phyloP scores from a whole-genome alignment of 2,797 vertebrate species.

The Coilia nasus region DNA sequence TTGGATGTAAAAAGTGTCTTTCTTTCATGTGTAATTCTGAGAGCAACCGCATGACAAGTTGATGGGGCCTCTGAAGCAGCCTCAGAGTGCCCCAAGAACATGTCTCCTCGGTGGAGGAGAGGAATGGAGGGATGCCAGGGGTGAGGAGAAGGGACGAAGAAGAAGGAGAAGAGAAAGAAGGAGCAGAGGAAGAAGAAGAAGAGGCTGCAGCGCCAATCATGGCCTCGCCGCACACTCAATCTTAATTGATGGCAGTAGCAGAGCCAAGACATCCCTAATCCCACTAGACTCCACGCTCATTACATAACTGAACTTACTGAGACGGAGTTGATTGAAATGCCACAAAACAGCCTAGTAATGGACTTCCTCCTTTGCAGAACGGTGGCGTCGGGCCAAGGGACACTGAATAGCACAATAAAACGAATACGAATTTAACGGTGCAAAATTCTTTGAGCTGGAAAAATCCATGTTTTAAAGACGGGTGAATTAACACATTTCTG shows the following conservation, averaged over 20 bases:
- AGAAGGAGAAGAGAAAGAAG: too few relatives aligned
- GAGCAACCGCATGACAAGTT: neutral
- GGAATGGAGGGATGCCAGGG: neutral
- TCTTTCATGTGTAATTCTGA: neutral
- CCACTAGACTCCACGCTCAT: neutral
- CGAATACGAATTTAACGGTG: neutral
- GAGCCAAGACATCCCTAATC: neutral
- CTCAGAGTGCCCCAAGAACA: neutral
- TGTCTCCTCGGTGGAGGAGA: neutral
- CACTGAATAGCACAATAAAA: neutral
- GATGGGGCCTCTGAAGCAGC: neutral
- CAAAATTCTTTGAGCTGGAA: slow-evolving; percentile 8
- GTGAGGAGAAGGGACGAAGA: neutral
- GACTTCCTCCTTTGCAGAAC: neutral
- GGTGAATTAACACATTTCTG: slow-evolving; percentile 1
- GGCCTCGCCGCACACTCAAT: neutral
- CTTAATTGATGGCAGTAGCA: slow-evolving; percentile 13
- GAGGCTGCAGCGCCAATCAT: neutral
- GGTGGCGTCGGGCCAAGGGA: neutral
- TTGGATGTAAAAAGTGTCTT: neutral
- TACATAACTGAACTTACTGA: neutral
- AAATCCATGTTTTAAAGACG: neutral
- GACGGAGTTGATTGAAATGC: neutral
- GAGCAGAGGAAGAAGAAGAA: too few relatives aligned
- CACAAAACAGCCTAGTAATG: neutral